A percentile compares a stretch with the other conserved stretches of the same genome.
phyloP scores from a whole-genome alignment of 2,888 invertebrate species.

The Tholera decimalis region DNA sequence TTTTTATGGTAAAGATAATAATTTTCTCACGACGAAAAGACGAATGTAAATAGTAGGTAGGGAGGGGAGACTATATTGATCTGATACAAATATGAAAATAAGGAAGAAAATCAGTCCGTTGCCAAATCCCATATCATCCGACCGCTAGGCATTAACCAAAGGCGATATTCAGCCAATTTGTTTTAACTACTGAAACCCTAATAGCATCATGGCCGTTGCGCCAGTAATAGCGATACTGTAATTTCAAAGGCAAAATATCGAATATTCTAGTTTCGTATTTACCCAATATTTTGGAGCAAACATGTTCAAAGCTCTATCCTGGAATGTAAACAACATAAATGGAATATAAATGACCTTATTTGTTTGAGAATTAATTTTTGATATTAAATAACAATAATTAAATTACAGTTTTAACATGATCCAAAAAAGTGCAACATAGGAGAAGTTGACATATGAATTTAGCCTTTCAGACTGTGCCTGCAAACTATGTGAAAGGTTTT shows the following conservation, averaged over 20 bases:
- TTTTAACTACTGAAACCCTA: constrained; percentile 15
- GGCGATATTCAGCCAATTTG: constrained; percentile 11
- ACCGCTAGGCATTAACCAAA: neutral
- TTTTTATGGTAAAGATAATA: neutral
- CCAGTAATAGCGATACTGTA: neutral
- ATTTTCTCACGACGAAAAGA: too few species aligned
- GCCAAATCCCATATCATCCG: neutral
- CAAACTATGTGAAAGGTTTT: neutral
- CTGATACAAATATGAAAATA: neutral
- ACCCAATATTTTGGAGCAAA: constrained; percentile 32
- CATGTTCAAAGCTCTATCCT: constrained; percentile 22
- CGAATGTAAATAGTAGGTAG: too few species aligned
- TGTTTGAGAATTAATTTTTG: neutral
- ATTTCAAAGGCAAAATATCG: constrained; percentile 13
- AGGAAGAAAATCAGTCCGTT: neutral
- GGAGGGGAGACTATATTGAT: too few species aligned
- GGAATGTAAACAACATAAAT: constrained; percentile 15
- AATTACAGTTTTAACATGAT: too few species aligned
- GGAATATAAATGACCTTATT: constrained; percentile 6
- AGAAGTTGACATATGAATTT: too few species aligned
- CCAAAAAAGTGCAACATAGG: too few species aligned
- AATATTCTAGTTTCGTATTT: constrained; percentile 31
- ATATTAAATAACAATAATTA: too few species aligned
- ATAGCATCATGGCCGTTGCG: neutral
- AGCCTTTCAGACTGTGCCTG: too few species aligned